Conservation (phyloP, 2,888 invertebrate genomes). For the Furcula furcula region DNA sequence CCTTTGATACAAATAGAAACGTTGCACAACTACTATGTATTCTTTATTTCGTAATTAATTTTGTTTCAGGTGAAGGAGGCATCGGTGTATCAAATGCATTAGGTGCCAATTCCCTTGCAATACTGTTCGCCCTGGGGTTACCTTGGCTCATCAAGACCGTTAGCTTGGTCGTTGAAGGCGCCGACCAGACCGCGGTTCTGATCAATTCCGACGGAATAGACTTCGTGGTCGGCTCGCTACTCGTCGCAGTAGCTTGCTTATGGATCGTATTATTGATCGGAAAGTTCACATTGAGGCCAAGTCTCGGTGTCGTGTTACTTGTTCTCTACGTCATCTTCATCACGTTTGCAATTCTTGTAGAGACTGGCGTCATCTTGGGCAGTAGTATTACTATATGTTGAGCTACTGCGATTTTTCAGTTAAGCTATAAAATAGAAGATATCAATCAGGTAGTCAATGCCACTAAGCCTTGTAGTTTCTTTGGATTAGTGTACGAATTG, state of each 20-base stretch:
- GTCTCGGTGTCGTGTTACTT: slow-evolving; percentile 85
- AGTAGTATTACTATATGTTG: slow-evolving; percentile 13
- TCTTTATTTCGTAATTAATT: too few relatives aligned
- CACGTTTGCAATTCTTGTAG: slow-evolving; percentile 88
- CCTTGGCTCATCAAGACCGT: slow-evolving; percentile 92
- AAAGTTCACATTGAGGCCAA: slow-evolving; percentile 86
- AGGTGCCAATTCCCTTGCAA: slow-evolving; percentile 93
- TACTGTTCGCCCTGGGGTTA: slow-evolving; percentile 89
- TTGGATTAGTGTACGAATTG: neutral
- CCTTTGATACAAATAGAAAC: too few relatives aligned
- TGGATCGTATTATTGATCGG: slow-evolving; percentile 86
- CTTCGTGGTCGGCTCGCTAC: slow-evolving; percentile 90
- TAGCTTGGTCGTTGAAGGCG: slow-evolving; percentile 70
- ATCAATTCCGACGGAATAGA: slow-evolving; percentile 91
- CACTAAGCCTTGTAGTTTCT: neutral
- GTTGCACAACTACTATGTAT: too few relatives aligned
- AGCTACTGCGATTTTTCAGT: slow-evolving; percentile 14
- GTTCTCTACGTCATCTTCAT: slow-evolving; percentile 87
- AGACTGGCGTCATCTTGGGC: slow-evolving; percentile 85
- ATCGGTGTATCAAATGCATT: slow-evolving; percentile 94
- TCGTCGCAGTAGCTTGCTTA: slow-evolving; percentile 87
- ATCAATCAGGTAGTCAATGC: neutral
- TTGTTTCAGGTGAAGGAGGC: slow-evolving; percentile 87
- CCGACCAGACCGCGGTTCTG: slow-evolving; percentile 74
- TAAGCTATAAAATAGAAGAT: slow-evolving; percentile 1